phyloP scores from a whole-genome alignment of 2,113 vertebrate genomes.

The Circaetus gallicus region DNA sequence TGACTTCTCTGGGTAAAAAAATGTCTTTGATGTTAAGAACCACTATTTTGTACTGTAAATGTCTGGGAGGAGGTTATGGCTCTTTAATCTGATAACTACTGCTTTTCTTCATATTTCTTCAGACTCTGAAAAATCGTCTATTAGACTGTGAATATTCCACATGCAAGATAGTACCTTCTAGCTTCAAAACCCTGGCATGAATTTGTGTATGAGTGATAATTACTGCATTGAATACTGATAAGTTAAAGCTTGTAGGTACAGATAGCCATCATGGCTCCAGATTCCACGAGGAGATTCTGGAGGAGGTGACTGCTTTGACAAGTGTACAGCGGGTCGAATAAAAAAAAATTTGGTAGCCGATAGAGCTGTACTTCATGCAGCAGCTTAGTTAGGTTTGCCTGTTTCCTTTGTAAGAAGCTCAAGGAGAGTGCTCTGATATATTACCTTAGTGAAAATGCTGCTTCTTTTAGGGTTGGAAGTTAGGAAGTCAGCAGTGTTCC shows the following conservation, averaged over 20 bases:
- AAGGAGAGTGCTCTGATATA: not conserved
- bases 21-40: not conserved
- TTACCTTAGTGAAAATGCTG: not conserved
- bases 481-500: fast-evolving
- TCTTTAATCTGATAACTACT: not conserved
- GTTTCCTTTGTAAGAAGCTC: not conserved
- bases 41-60: not conserved
- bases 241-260: not conserved
- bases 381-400: not conserved
- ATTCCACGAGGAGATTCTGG: not conserved
- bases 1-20: not conserved
- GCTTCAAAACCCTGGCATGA: not conserved
- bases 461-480: not conserved
- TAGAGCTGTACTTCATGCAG: not conserved
- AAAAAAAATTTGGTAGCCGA: not conserved
- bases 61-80: not conserved
- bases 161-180: not conserved
- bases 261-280: not conserved
- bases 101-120: not conserved
- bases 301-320: not conserved
- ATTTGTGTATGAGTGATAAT: not conserved
- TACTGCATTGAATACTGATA: not conserved
- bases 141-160: not conserved
- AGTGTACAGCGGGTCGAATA: not conserved
- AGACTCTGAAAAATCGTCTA: not conserved